These are phyloP conservation scores for Tuberolachnus salignus DNA, from an alignment of 2,888 invertebrate species.

Conservation along the genomic window DNA sequence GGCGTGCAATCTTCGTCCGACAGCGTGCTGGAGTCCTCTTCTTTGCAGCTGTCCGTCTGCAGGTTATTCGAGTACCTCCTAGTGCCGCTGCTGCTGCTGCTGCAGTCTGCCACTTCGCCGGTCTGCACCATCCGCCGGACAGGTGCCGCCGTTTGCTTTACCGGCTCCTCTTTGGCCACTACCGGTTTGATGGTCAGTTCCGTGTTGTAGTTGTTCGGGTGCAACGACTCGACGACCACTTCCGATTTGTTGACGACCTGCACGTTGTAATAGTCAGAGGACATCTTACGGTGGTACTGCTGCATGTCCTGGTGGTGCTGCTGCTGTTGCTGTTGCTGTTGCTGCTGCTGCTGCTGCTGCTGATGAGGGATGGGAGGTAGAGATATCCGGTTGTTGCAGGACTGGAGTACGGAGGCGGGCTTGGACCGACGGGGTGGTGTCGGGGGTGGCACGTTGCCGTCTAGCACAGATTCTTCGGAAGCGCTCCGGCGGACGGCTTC, in stretches of 20 bases:
- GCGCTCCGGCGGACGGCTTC: conserved; percentile 62
- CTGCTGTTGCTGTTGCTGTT: conserved; percentile 1
- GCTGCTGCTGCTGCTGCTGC: not conserved
- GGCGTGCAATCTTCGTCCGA: conserved; percentile 65
- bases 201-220: conserved; percentile 54
- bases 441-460: conserved; percentile 59
- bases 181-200: conserved; percentile 56
- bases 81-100: conserved; percentile 28
- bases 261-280: conserved; percentile 26
- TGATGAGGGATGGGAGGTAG: not conserved
- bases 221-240: conserved; percentile 46
- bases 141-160: not conserved
- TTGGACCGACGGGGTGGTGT: conserved; percentile 59
- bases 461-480: conserved; percentile 63
- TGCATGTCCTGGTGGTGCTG: not conserved
- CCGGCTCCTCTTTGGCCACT: conserved; percentile 51
- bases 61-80: conserved; percentile 2
- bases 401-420: conserved; percentile 51
- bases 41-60: conserved; percentile 58
- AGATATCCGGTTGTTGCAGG: conserved; percentile 38
- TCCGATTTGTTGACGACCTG: conserved; percentile 41
- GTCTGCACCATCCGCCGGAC: conserved; percentile 57
- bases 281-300: conserved; percentile 25
- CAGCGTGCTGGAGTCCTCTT: conserved; percentile 64
- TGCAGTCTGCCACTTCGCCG: conserved; percentile 53